phyloP scores from a whole-genome alignment of 2,797 vertebrate genomes.

The Mus spretus region DNA sequence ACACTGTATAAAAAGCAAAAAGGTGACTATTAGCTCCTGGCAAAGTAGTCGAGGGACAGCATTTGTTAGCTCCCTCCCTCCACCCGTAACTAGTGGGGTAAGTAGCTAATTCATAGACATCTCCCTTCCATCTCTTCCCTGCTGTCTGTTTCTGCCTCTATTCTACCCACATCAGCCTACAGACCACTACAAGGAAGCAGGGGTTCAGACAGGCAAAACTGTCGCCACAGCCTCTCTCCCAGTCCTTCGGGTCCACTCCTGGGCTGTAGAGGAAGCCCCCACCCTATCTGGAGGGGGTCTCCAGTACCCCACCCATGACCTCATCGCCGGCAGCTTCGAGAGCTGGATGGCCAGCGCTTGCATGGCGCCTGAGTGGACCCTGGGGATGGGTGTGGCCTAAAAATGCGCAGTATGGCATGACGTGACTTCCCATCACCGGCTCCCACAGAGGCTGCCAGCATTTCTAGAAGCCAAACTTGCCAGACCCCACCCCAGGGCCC shows the following conservation, averaged over 20 bases:
- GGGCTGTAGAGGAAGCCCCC: constrained; percentile 57
- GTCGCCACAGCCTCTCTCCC: neutral
- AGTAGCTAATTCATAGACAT: neutral
- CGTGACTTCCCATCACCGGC: constrained; percentile 24
- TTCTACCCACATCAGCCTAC: neutral
- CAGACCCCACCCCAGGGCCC: constrained; percentile 66
- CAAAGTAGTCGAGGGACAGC: too few species aligned
- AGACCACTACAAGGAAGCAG: neutral
- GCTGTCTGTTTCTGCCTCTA: neutral
- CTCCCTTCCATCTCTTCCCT: neutral
- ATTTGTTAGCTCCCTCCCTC: neutral
- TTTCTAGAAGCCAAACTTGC: constrained; percentile 51
- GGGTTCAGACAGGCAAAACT: neutral
- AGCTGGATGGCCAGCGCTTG: constrained; percentile 58
- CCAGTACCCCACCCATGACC: constrained; percentile 79
- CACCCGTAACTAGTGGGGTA: rapidly evolving
- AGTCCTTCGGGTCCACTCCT: neutral
- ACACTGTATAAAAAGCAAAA: neutral
- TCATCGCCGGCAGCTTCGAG: constrained; percentile 72
- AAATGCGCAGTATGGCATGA: constrained; percentile 64
- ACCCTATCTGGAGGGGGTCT: constrained; percentile 73
- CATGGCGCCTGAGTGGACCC: constrained; percentile 78
- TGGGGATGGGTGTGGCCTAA: constrained; percentile 79
- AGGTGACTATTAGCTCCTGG: neutral
- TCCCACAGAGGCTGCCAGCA: constrained; percentile 41